Conservation (phyloP, 2,113 vertebrate genomes). For the Plecotus auritus region DNA sequence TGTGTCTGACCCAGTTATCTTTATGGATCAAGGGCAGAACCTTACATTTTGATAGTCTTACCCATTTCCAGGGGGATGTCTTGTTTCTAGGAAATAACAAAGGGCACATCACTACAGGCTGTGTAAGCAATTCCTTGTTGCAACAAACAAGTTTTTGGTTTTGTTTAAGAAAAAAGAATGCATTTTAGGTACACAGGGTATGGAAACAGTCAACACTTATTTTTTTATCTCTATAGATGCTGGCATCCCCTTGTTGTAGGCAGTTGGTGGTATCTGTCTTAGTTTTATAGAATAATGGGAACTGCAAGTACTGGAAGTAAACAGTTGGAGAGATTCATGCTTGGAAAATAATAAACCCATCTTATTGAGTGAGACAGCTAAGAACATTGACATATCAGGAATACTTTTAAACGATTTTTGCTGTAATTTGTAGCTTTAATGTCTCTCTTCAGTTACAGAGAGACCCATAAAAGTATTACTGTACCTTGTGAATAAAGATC, state of each 20-base stretch:
- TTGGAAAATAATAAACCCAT: conserved; percentile 40
- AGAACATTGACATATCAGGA: conserved; percentile 24
- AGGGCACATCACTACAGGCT: neutral
- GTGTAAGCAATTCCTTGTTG: neutral
- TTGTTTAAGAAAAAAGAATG: neutral
- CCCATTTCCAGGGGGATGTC: neutral
- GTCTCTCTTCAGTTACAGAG: conserved; percentile 49
- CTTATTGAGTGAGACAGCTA: neutral
- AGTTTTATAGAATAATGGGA: neutral
- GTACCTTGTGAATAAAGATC: conserved; percentile 45
- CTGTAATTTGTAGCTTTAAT: neutral
- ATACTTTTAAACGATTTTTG: conserved; percentile 48
- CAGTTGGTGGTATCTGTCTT: neutral
- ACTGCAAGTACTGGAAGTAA: neutral
- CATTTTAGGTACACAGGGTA: conserved; percentile 67
- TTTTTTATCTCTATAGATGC: neutral
- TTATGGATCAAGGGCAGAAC: neutral
- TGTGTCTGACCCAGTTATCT: neutral
- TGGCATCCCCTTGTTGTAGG: neutral
- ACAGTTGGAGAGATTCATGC: conserved; percentile 13
- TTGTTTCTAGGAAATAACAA: neutral
- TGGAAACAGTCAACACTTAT: neutral
- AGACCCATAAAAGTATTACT: conserved; percentile 55
- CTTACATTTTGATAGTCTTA: neutral
- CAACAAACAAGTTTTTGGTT: neutral